phyloP scores from a whole-genome alignment of 2,797 vertebrate species.

The Pteronotus mesoamericanus region DNA sequence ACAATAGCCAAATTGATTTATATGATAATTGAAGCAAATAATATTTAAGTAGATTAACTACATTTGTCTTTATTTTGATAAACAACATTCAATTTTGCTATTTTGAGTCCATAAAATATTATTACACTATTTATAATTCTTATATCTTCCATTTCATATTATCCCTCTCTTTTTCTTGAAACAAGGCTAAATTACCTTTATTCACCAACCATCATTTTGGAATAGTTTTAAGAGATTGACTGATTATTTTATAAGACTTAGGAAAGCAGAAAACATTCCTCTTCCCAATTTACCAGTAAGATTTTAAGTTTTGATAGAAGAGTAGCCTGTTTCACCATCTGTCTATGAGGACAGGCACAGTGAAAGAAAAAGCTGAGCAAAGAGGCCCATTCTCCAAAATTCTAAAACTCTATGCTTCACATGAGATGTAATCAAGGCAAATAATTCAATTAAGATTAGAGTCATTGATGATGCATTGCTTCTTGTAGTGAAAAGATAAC shows the following conservation, averaged over 20 bases:
- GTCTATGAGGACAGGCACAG: not conserved
- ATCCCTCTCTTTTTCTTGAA: not conserved
- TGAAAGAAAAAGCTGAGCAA: not conserved
- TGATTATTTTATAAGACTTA: not conserved
- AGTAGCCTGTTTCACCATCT: not conserved
- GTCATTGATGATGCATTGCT: not conserved
- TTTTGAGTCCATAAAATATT: not conserved
- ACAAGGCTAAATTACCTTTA: not conserved
- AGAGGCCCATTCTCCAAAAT: not conserved
- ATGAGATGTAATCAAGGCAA: not conserved
- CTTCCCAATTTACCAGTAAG: not conserved
- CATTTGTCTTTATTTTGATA: not conserved
- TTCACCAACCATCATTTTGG: not conserved
- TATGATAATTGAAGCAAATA: not conserved
- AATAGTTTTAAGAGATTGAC: not conserved
- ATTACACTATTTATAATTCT: not conserved
- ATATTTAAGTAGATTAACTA: not conserved
- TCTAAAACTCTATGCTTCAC: not conserved
- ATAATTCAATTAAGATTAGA: slow-evolving; percentile 23
- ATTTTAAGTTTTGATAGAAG: not conserved
- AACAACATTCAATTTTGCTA: not conserved
- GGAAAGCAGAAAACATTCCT: not conserved
- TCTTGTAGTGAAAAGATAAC: not conserved
- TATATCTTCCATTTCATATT: not conserved
- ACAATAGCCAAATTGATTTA: not conserved